These are phyloP conservation scores for Ornithoptera alexandrae DNA, from an alignment of 2,888 invertebrate genomes.

Conservation along the genomic window DNA sequence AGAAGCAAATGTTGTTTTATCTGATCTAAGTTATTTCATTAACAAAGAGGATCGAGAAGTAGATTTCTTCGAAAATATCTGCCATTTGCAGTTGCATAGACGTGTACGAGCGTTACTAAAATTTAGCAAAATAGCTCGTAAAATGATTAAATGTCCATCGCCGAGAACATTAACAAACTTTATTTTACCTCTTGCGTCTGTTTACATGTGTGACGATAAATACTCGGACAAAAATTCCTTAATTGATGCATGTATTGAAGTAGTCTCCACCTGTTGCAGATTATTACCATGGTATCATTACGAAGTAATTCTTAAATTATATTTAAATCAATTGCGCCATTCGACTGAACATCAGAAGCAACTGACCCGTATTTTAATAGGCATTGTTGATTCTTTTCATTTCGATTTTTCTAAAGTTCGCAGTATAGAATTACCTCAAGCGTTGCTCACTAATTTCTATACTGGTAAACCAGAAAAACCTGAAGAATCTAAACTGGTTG, in stretches of 20 bases:
- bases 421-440: slow-evolving; percentile 60
- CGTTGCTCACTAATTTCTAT: slow-evolving; percentile 51
- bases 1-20: slow-evolving; percentile 84
- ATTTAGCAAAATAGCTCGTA: slow-evolving; percentile 84
- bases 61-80: slow-evolving; percentile 96
- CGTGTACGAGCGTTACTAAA: slow-evolving; percentile 90
- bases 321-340: slow-evolving; percentile 86
- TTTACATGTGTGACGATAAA: slow-evolving; percentile 88
- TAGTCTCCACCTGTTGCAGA: slow-evolving; percentile 86
- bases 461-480: slow-evolving; percentile 34
- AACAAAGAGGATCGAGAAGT: slow-evolving; percentile 89
- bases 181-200: slow-evolving; percentile 89
- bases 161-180: slow-evolving; percentile 89
- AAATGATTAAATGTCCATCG: slow-evolving; percentile 80
- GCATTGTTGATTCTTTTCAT: slow-evolving; percentile 94
- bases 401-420: slow-evolving; percentile 88
- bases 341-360: slow-evolving; percentile 90
- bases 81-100: slow-evolving; percentile 92
- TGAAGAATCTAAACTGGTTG: slow-evolving; percentile 39
- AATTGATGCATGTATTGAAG: slow-evolving; percentile 91
- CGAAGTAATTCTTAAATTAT: slow-evolving; percentile 88
- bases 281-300: slow-evolving; percentile 95
- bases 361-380: slow-evolving; percentile 86
- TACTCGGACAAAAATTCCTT: slow-evolving; percentile 88
- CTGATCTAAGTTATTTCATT: slow-evolving; percentile 84